Base-by-base conservation (phyloP, 2,797 vertebrate genomes). In the Clarias fuscus region DNA sequence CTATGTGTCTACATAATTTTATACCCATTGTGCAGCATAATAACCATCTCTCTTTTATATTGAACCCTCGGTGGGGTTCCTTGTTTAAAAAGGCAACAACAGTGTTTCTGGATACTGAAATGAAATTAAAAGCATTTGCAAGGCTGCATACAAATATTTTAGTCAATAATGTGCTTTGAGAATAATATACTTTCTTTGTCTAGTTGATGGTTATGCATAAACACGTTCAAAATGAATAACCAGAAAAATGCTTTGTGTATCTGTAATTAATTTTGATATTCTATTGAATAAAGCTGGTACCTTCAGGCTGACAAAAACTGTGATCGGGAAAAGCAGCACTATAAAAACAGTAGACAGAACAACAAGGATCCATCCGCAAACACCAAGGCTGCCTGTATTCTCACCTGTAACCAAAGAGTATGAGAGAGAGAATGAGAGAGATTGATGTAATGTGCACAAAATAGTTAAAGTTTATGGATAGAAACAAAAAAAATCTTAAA, bases 241-340 rank as follows among this genome's bases (percentile, higher is more conserved):
- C 24, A 53, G 24, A 43, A 73, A 48, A 56, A 8, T 48, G 13
- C 43, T n/a, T 24, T 53, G 11, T 43, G 40, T 4, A 70, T 30
- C 53, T 30, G n/a, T 58, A 8, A 24, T 5, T 24, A 24, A 27
- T 30, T 30, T 56, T 53, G 11, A 73, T 14, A 48, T 75, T 56
- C 20, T 18, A 0, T 76, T n/a, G 30, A 7, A 56, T 30, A 76
- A 27, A 56, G 7, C 48, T 48, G 48, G 71, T 88, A 97, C 97
- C 97, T 97, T 98, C 33, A 97, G 58, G 89, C 96, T 96, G 68
- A 96, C 92, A 94, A 96, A 98, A 90, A 97, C 91, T 61, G 96
- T 97, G 89, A 98, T 0, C 0, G 97, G 97, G 86, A 97, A 97
- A 1, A 96, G 93, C 3, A 93, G 0, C 15, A 94, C 0, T 20